These are phyloP conservation scores for Notarius quadriscutis DNA, from an alignment of 2,113 vertebrate species.

Conservation along the genomic window DNA sequence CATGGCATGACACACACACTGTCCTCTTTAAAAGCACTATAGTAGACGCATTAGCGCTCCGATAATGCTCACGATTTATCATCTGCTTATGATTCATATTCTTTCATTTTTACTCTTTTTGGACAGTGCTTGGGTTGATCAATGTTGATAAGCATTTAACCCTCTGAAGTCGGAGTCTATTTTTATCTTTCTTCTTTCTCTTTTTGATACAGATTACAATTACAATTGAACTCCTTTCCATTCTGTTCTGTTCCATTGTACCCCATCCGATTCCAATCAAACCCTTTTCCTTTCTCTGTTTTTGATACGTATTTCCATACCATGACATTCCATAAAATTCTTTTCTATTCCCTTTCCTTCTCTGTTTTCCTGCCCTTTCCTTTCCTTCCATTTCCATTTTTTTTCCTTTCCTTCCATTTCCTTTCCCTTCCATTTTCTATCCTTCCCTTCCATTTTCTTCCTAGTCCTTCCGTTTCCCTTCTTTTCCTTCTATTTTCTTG, in stretches of 20 bases:
- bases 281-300: too few species aligned
- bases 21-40: neutral
- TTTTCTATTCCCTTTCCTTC: neutral
- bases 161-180: too few species aligned
- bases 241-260: too few species aligned
- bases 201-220: neutral
- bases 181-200: too few species aligned
- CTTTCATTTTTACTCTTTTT: neutral
- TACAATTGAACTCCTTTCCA: neutral
- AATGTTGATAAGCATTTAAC: neutral
- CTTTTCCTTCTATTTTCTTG: neutral
- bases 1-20: neutral
- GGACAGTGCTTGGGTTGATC: neutral
- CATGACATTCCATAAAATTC: neutral
- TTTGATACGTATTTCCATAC: too few species aligned
- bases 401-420: too few species aligned
- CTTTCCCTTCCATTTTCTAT: neutral
- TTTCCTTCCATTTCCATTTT: too few species aligned
- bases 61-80: neutral
- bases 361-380: neutral
- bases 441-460: neutral
- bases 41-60: neutral
- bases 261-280: too few species aligned
- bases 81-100: neutral
- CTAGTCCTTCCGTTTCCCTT: neutral